These are phyloP conservation scores for Artibeus lituratus DNA, from an alignment of 2,797 vertebrate species.

Conservation along the genomic window DNA sequence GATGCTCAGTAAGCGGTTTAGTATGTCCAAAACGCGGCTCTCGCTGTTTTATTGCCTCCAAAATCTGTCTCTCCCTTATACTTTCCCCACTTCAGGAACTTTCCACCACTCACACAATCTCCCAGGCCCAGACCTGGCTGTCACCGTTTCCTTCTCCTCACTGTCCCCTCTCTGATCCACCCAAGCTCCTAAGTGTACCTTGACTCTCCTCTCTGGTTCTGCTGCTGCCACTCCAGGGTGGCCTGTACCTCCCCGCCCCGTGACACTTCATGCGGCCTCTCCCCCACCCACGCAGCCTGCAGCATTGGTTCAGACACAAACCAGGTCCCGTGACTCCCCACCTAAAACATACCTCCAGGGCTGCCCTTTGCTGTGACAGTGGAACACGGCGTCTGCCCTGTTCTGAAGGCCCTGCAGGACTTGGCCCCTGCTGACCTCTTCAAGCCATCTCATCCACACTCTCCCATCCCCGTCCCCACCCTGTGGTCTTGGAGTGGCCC, in stretches of 20 bases:
- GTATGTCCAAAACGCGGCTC: rapidly evolving
- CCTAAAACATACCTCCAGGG: not conserved
- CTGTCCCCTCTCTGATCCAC: not conserved
- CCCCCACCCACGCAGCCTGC: rapidly evolving
- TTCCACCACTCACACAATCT: not conserved
- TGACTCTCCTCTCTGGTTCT: not conserved
- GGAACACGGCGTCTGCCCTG: not conserved
- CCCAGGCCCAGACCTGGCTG: not conserved
- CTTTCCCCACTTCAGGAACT: not conserved
- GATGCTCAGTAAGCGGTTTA: rapidly evolving
- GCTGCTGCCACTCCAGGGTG: not conserved
- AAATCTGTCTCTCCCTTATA: not conserved
- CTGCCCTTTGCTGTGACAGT: not conserved
- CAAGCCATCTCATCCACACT: not conserved
- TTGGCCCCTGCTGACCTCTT: not conserved
- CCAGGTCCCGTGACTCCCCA: not conserved
- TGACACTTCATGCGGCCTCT: rapidly evolving
- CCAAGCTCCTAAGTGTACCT: not conserved
- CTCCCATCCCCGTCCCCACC: not conserved
- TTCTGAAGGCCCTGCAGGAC: not conserved
- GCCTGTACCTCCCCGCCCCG: rapidly evolving
- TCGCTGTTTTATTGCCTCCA: not conserved
- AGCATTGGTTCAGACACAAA: not conserved
- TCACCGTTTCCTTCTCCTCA: not conserved
- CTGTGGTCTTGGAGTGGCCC: not conserved